These are phyloP conservation scores for Brachionus paranguensis DNA, from an alignment of 1,140 invertebrate genomes.

Conservation along the genomic window DNA sequence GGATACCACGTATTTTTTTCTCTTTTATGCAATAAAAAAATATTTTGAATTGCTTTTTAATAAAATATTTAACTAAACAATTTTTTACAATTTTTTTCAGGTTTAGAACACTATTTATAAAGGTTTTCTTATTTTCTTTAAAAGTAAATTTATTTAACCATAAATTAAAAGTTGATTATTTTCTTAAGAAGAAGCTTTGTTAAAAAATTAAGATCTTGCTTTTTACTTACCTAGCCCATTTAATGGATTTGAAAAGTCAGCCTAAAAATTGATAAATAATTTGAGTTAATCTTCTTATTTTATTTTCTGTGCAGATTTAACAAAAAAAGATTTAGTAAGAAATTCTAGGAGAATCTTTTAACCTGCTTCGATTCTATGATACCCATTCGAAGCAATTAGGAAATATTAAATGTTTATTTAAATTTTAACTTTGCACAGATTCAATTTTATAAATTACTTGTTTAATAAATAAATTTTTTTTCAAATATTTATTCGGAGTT, in stretches of 20 bases:
- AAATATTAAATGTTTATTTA: background rate
- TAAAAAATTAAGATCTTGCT: background rate
- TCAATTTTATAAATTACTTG: background rate
- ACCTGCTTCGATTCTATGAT: background rate
- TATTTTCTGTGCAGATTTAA: too few species aligned
- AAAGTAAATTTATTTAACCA: background rate
- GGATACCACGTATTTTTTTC: constrained; percentile 11
- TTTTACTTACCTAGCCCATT: background rate
- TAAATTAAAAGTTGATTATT: background rate
- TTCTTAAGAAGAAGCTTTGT: background rate
- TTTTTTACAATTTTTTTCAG: background rate
- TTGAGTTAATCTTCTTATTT: too few species aligned
- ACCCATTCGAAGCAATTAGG: background rate
- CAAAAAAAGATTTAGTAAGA: too few species aligned
- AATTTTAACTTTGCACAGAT: background rate
- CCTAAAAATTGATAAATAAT: too few species aligned
- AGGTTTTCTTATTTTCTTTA: background rate
- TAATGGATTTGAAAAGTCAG: background rate
- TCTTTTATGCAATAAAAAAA: constrained; percentile 1
- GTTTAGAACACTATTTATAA: background rate
- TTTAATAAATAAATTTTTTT: background rate
- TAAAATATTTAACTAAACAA: background rate
- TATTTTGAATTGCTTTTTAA: constrained; percentile 6
- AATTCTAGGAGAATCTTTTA: background rate
- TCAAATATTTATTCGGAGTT: background rate